Conservation (phyloP, 2,113 vertebrate genomes). For the Nansenia antarctica region DNA sequence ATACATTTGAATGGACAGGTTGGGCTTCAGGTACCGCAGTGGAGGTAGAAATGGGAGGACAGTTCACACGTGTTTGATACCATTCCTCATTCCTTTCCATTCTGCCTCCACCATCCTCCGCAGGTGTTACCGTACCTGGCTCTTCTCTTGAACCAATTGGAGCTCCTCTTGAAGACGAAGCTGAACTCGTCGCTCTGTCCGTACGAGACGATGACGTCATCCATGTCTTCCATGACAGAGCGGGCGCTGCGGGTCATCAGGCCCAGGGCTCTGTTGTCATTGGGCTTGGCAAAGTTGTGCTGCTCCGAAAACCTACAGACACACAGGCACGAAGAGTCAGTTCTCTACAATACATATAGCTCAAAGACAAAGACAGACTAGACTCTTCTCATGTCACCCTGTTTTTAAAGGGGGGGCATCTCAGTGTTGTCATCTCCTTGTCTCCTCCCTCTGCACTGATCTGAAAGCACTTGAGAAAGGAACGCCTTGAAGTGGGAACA, state of each 20-base stretch:
- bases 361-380: no score
- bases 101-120: no score
- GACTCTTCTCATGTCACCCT: no score
- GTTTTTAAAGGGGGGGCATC: no score
- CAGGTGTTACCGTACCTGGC: conserved; percentile 84
- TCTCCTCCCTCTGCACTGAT: no score
- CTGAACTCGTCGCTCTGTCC: conserved; percentile 98
- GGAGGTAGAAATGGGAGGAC: no score
- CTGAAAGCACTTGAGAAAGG: conserved; percentile 70
- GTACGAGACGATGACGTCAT: conserved; percentile 89
- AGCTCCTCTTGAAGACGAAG: conserved; percentile 92
- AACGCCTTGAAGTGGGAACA: not conserved
- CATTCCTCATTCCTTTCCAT: no score
- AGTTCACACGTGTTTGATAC: no score
- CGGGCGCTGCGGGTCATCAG: conserved; percentile 89
- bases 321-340: not conserved
- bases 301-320: conserved; percentile 87
- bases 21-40: no score
- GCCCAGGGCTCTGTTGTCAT: conserved; percentile 86
- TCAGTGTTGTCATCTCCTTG: no score
- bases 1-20: no score
- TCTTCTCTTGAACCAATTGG: conserved; percentile 94
- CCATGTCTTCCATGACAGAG: conserved; percentile 91
- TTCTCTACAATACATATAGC: no score
- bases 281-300: conserved; percentile 90